Percentiles rank a stretch among this genome's conserved stretches.
Evolutionary conservation across 2,888 invertebrate species (phyloP).

Genomic region (Vandiemenella viatica): DNA sequence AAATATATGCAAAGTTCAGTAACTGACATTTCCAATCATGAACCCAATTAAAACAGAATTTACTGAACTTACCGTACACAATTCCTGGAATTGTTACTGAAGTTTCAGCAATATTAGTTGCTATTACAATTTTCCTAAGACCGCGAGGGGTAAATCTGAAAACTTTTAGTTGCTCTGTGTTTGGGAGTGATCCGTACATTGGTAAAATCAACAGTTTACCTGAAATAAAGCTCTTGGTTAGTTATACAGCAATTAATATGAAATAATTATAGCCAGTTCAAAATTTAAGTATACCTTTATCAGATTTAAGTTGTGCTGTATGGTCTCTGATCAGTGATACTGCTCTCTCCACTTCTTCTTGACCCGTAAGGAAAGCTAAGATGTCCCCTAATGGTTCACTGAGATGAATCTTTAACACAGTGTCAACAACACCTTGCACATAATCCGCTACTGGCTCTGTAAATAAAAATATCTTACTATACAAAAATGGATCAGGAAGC

Average conservation of each 20-base stretch:
- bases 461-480: slow-evolving; percentile 19
- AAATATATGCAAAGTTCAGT: no score
- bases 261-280: slow-evolving; percentile 10
- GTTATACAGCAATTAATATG: neutral
- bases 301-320: slow-evolving; percentile 18
- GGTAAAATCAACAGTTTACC: slow-evolving; percentile 56
- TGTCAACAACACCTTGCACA: slow-evolving; percentile 72
- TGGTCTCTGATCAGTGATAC: slow-evolving; percentile 47
- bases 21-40: no score
- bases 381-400: slow-evolving; percentile 73
- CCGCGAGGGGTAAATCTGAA: slow-evolving; percentile 58
- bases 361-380: slow-evolving; percentile 82
- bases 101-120: slow-evolving; percentile 95
- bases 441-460: slow-evolving; percentile 80
- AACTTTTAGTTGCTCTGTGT: slow-evolving; percentile 71
- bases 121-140: slow-evolving; percentile 75
- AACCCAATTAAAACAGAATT: no score
- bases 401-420: slow-evolving; percentile 76
- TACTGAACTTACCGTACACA: slow-evolving; percentile 67
- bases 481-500: neutral
- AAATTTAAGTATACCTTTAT: neutral
- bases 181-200: slow-evolving; percentile 83
- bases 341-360: slow-evolving; percentile 81
- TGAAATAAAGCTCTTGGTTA: slow-evolving; percentile 19
- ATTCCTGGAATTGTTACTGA: slow-evolving; percentile 90